phyloP scores from a whole-genome alignment of 1,140 invertebrate species.

The Drosophila navojoa region DNA sequence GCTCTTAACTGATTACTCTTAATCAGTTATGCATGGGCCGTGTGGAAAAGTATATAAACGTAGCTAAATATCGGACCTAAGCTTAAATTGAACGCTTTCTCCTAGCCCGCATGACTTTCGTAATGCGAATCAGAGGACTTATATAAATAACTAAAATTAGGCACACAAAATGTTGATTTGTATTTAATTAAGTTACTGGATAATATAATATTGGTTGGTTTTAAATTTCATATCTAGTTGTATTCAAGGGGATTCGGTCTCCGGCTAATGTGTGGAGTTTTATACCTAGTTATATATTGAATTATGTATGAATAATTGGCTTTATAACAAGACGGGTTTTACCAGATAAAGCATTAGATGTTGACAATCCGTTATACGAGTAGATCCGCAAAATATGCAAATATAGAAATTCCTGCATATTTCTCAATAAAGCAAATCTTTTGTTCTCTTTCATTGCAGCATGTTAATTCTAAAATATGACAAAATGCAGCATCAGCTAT shows the following conservation, averaged over 20 bases:
- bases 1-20: conserved; percentile 23
- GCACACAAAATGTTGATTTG: neutral
- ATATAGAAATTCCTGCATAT: conserved; percentile 16
- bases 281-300: neutral
- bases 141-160: neutral
- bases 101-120: conserved; percentile 18
- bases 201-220: no score
- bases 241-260: neutral
- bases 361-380: neutral
- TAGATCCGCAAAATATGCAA: conserved; percentile 21
- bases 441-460: conserved; percentile 57
- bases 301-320: neutral
- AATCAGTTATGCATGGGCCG: conserved; percentile 19
- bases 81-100: conserved; percentile 26
- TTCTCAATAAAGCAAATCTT: neutral
- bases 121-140: neutral
- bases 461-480: conserved; percentile 75
- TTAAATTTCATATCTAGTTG: no score
- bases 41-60: conserved; percentile 2
- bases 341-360: conserved; percentile 11
- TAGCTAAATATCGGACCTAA: neutral
- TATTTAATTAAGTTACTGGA: no score
- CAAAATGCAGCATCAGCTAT: conserved; percentile 58
- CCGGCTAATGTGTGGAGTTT: neutral
- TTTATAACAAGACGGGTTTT: conserved; percentile 11